Percentiles rank a stretch among this genome's conserved stretches.
phyloP scores from a whole-genome alignment of 2,113 vertebrate species.

The Mola mola region DNA sequence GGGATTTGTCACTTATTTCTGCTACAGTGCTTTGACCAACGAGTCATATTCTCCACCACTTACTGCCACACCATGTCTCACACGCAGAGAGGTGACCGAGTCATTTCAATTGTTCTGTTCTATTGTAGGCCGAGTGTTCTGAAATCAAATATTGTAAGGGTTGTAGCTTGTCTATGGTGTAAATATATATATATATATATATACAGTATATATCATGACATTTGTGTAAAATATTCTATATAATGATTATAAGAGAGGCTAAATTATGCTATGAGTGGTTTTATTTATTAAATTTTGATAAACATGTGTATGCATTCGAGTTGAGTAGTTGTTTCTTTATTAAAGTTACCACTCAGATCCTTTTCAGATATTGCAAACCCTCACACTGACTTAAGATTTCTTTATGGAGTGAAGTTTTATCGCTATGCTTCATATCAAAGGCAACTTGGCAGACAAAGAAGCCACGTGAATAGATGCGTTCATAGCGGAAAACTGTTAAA shows the following conservation, averaged over 20 bases:
- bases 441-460: too few relatives aligned
- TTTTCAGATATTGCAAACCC: conserved; percentile 9
- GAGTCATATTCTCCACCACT: conserved; percentile 43
- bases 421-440: too few relatives aligned
- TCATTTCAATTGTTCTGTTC: conserved; percentile 8
- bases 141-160: conserved; percentile 22
- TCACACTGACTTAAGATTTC: background rate
- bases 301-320: conserved; percentile 11
- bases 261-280: too few relatives aligned
- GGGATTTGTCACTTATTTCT: conserved; percentile 68
- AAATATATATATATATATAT: too few relatives aligned
- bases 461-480: too few relatives aligned
- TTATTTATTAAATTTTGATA: too few relatives aligned
- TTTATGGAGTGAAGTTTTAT: too few relatives aligned
- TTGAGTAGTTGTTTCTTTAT: conserved; percentile 14
- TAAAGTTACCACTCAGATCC: conserved; percentile 20
- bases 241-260: conserved; percentile 4
- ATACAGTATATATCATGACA: background rate
- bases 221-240: conserved; percentile 1
- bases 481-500: too few relatives aligned
- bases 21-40: conserved; percentile 49
- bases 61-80: conserved; percentile 23
- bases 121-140: background rate
- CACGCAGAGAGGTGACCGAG: background rate
- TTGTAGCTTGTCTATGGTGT: too few relatives aligned